Evolutionary conservation across 1,140 invertebrate genomes (phyloP), one percentile per base, ranked within the genome.

Genomic region (Sitophilus oryzae): DNA sequence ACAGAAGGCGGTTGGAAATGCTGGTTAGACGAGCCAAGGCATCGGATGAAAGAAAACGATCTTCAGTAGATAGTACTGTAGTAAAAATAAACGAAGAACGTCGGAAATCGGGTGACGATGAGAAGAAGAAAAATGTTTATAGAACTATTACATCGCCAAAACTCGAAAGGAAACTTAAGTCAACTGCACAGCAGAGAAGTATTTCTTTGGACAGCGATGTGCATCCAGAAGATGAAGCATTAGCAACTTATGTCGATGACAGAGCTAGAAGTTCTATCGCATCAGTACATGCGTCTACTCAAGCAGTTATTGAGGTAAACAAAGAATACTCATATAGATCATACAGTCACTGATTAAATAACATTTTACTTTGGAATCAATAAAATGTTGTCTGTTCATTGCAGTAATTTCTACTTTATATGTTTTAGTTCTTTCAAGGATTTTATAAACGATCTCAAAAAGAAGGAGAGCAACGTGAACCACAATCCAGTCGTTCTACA

Each of bases 401-500:
- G 25, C 11, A n/a, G n/a, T n/a, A n/a, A n/a, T n/a, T n/a, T n/a
- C n/a, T n/a, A n/a, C n/a, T n/a, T n/a, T n/a, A n/a, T n/a, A n/a
- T n/a, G n/a, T 48, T 38, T 8, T 15, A 55, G 30, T 48, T 59
- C 36, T 68, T 71, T 20, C 52, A 77, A 72, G 75, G 69, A 62
- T 76, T 75, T 52, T 76, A 74, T 64, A 70, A 74, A 52, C 64
- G 72, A 45, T 77, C 75, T 5, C 67, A 74, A 53, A 73, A 75
- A 60, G 76, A 77, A n/a, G 65, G 61, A 3, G 73, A 74, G 38
- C 58, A 63, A 34, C 66, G 45, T 9, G 52, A 55, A 21, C 44
- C 52, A 3, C 36, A 34, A 15, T 48, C 52, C 5, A 55, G 45
- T 14, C 44, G 44, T 10, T 46, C 63, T 20, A 67, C 69, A 2